phyloP scores from a whole-genome alignment of 2,888 invertebrate genomes.

The Globia sparganii region DNA sequence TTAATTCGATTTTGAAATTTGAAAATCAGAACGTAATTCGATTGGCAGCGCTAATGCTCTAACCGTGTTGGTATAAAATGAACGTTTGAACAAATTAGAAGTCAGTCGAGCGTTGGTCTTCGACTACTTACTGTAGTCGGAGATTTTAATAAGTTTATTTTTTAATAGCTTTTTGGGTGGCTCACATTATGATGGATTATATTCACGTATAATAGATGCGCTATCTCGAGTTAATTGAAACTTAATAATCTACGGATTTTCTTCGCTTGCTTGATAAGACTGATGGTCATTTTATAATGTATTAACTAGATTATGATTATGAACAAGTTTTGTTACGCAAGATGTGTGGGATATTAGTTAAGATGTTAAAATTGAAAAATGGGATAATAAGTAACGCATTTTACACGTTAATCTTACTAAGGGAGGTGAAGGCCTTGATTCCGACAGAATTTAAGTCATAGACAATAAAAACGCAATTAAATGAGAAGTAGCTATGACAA shows the following conservation, averaged over 20 bases:
- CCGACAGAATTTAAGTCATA: neutral
- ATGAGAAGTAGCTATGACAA: neutral
- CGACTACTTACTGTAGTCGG: conserved; percentile 69
- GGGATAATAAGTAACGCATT: neutral
- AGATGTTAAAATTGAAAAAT: conserved; percentile 6
- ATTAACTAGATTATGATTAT: conserved; percentile 67
- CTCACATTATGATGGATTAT: conserved; percentile 71
- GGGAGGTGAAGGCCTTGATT: too few relatives aligned
- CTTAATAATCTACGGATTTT: conserved; percentile 70
- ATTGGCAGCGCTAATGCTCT: conserved; percentile 85
- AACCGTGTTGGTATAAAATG: conserved; percentile 85
- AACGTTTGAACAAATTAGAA: conserved; percentile 82
- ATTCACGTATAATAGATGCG: conserved; percentile 73
- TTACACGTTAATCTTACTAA: neutral
- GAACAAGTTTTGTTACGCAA: conserved; percentile 43
- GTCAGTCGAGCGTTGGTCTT: conserved; percentile 76
- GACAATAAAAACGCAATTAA: conserved; percentile 1
- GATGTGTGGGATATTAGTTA: conserved; percentile 23
- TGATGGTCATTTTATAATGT: conserved; percentile 65
- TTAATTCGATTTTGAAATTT: conserved; percentile 85
- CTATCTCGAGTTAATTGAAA: conserved; percentile 78
- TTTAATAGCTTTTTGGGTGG: conserved; percentile 78
- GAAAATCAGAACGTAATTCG: conserved; percentile 85
- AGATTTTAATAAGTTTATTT: conserved; percentile 73
- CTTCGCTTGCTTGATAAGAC: conserved; percentile 61